Evolutionary conservation across 92 coral and sea anemone genomes (phyloP), one percentile per base, ranked within the genome.

Genomic region (Zoanthus sansibaricus): DNA sequence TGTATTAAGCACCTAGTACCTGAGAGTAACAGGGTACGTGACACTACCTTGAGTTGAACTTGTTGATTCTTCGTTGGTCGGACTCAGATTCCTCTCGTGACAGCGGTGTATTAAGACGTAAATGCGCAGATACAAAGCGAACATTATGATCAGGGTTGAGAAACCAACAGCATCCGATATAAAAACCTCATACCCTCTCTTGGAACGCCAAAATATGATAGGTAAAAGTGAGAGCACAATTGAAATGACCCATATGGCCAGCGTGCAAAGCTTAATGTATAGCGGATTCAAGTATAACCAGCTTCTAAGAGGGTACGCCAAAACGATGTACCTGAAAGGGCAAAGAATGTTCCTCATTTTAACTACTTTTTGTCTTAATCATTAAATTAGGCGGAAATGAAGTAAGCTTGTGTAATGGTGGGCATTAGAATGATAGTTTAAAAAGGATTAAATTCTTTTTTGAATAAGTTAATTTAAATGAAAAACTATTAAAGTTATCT

Each of bases 171-270:
- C 91, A 9, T 83, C 67, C 21, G 84, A 75, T 44, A 90, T 42
- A 45, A 90, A 86, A 17, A 90, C 7, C 61, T 75, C 67, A 31
- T 82, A 87, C 7, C 6, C 51, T 4, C n/a, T 44, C 25, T 32
- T 30, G 17, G 79, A 47, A 20, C 66, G 31, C 79, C 82, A 52
- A 21, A n/a, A 32, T 86, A 84, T 25, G 68, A 70, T 49, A 9
- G 82, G 91, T 9, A 75, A 21, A 17, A 77, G 10, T 1, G 88
- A 47, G 18, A 56, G 21, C 61, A 86, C 52, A 14, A 33, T 75
- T 31, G 93, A 88, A 5, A 72, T 32, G 31, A 91, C 45, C 93
- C 93, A 91, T 30, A 87, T 91, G 16, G 86, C 75, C 31, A 77
- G 20, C 25, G 86, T 87, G 7, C 56, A 87, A 25, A 83, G 30